A percentile compares a stretch with the other conserved stretches of the same genome.
Conservation (phyloP, 2,113 vertebrate species). For the Neodontobutis hainanensis region DNA sequence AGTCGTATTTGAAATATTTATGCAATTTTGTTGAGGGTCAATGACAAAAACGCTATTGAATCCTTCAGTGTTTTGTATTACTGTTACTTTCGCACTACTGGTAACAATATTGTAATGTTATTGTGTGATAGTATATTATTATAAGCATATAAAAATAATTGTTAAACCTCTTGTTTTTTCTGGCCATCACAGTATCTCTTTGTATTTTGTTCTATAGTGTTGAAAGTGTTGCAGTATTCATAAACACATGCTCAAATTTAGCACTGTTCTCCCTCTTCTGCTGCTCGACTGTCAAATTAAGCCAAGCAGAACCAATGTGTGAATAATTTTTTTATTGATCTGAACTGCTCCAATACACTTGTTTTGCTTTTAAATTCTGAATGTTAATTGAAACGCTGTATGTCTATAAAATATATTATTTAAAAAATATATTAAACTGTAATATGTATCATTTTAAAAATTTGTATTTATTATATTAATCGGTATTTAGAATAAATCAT, state of each 20-base stretch:
- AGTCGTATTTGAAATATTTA: not conserved
- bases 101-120: no score
- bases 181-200: not conserved
- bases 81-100: not conserved
- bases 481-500: not conserved
- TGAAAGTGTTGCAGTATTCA: not conserved
- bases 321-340: not conserved
- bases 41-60: not conserved
- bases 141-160: not conserved
- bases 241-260: not conserved
- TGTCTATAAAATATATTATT: not conserved
- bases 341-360: not conserved
- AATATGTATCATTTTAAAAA: not conserved
- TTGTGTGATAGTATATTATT: no score
- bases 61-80: not conserved
- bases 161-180: not conserved
- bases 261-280: no score
- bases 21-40: not conserved
- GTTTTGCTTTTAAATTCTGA: slow-evolving; percentile 4
- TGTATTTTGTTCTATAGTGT: not conserved
- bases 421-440: not conserved
- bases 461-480: slow-evolving; percentile 25
- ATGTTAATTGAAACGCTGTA: slow-evolving; percentile 41
- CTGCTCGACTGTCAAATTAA: no score
- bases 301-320: not conserved